Base-by-base conservation (phyloP, 2,888 invertebrate genomes). In the Alitta virens region DNA sequence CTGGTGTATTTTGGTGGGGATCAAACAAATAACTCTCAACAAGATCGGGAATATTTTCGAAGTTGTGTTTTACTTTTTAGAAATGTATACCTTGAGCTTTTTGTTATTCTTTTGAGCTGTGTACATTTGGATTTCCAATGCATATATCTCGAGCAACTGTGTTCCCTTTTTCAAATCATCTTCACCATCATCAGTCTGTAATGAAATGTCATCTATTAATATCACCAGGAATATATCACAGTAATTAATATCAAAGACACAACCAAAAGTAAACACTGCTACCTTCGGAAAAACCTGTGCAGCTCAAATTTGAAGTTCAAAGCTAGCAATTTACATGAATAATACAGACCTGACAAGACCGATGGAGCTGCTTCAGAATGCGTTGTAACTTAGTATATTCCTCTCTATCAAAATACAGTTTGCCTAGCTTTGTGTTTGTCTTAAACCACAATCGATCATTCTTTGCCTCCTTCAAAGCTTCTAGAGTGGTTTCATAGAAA, bases 391-490 rank as follows among this genome's bases (percentile, higher is more conserved):
- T 94, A 68, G 89, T 90, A 80, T 92, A 98, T 80, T 98, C 97
- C 57, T 89, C 91, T 63, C 97, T 87, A 84, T 99, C 99, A 77
- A 95, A 98, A 82, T 99, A 99, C 25, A 99, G 85, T 84, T 99
- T 99, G 53, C 98, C 99, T 72, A 99, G 85, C 85, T 99, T 99
- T 0, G 97, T 98, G 81, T 99, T 99, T 0, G 99, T 99, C 84
- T 99, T 99, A 82, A 99, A 99, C 99, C 99, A 99, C 60, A 99
- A 85, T 67, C 99, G 87, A 83, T 99, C 99, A 82, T 99, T 99
- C 83, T 98, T 98, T 1, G 98, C 97, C 85, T 99, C 98, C 82
- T 94, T 94, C 61, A 85, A 70, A 5, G 85, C 84, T 63, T 84
- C 84, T 33, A 85, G 71, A 1, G 85, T 85, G 38, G 84, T 99